Evolutionary conservation across 2,888 invertebrate genomes (phyloP).

Genomic region (Nowickia ferox): DNA sequence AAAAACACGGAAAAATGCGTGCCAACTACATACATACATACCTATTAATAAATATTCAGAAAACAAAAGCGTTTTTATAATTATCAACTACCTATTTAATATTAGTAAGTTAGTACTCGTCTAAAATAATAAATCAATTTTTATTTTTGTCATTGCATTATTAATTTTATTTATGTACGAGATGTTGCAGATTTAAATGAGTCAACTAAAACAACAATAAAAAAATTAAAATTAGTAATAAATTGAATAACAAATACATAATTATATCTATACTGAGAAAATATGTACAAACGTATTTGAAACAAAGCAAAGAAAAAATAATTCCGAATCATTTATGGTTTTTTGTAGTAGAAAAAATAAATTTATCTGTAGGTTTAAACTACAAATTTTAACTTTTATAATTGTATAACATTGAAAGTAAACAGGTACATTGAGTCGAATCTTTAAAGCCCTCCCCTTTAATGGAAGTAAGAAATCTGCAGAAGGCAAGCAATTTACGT

Average conservation of each 20-base stretch:
- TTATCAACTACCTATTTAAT: slow-evolving; percentile 14
- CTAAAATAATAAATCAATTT: slow-evolving; percentile 45
- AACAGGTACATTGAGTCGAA: background rate
- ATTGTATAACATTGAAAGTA: background rate
- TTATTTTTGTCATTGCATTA: slow-evolving; percentile 1
- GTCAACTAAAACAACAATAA: background rate
- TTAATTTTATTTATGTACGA: slow-evolving; percentile 14
- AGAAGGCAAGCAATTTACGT: no score
- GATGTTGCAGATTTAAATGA: slow-evolving; percentile 14
- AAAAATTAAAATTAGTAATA: background rate
- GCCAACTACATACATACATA: no score
- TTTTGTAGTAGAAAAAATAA: background rate
- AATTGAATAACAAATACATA: background rate
- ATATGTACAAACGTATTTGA: background rate
- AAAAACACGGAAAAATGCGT: slow-evolving; percentile 63
- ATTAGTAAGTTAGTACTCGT: slow-evolving; percentile 32
- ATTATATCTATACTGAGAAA: background rate
- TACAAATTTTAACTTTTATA: background rate
- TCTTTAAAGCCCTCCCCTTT: background rate
- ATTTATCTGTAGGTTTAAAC: background rate
- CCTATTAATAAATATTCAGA: slow-evolving; percentile 35
- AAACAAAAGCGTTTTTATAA: slow-evolving; percentile 28
- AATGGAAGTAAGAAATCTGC: no score
- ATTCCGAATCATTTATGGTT: background rate
- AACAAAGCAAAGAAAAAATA: background rate